Evolutionary conservation across 2,113 vertebrate genomes (phyloP), one percentile per base, ranked within the genome.

Genomic region (Vulpes lagopus): DNA sequence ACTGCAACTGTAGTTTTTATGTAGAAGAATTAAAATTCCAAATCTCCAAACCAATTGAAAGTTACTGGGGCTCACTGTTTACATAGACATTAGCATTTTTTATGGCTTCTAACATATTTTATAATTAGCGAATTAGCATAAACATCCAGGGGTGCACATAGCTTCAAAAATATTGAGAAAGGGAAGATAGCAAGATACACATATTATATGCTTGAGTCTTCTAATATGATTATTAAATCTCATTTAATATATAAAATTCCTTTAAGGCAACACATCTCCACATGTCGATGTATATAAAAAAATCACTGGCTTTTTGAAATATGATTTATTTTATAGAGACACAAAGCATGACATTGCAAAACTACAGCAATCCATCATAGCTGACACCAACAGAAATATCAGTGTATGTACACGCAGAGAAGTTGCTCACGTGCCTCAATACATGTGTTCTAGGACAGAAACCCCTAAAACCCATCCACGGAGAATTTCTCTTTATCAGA

Each of bases 401-500:
- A 25, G 84, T 82, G 65, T 83, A 43, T 73, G 74, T 32, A 19
- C 3, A 86, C 4, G 67, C 2, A 55, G 3, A 89, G 49, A 73
- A 8, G 10, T 32, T 79, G 3, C 23, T 69, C 93, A 38, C n/a
- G 14, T 17, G 3, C 57, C 86, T 35, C 67, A 81, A n/a, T 20
- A 4, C 83, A 62, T 27, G 51, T 5, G 19, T 62, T 23, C 20
- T 65, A 27, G 78, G 91, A 38, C 2, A 15, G 65, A 94, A 96
- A 79, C 0, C 4, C 32, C 57, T 88, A 59, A 62, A 89, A 85
- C 8, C 0, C 0, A 0, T 32, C 5, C 22, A 2, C 9, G 55
- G 59, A 73, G 96, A 91, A 78, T 94, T 94, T 83, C 23, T 88
- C 10, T 60, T 64, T 82, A 85, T 25, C 35, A 10, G 20, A 30